These are phyloP conservation scores for Scleropages formosus DNA, from an alignment of 2,797 vertebrate genomes.

Conservation along the genomic window DNA sequence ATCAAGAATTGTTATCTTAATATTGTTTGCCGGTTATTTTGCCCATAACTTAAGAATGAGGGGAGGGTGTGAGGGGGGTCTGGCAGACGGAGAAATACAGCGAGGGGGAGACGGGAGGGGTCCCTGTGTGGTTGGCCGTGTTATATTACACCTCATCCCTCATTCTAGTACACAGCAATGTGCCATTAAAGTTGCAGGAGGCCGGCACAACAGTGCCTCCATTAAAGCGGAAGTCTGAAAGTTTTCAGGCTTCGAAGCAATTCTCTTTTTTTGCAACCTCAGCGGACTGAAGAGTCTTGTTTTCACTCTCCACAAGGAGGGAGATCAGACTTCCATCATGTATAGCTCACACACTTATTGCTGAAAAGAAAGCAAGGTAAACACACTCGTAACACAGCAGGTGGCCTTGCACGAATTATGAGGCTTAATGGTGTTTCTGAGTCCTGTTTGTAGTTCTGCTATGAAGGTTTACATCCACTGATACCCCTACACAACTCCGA, in stretches of 20 bases:
- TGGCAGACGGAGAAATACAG: not conserved
- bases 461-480: not conserved
- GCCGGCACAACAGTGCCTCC: conserved; percentile 58
- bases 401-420: not conserved
- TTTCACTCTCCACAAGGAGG: not conserved
- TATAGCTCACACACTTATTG: not conserved
- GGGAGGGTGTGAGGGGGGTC: conserved; percentile 18
- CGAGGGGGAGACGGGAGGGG: conserved; percentile 9
- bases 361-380: not conserved
- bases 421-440: not conserved
- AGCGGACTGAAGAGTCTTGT: not conserved
- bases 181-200: conserved; percentile 65
- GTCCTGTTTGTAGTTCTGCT: not conserved
- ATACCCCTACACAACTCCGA: not conserved
- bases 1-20: conserved; percentile 86
- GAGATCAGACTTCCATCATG: not conserved
- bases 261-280: not conserved
- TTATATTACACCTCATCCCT: conserved; percentile 74
- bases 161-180: conserved; percentile 64
- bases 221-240: conserved; percentile 70
- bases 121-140: conserved; percentile 67
- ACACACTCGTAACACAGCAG: not conserved
- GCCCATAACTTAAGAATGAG: conserved; percentile 78
- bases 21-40: conserved; percentile 86
- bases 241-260: conserved; percentile 40